Evolutionary conservation across 2,888 invertebrate genomes (phyloP).

Genomic region (Oeneis ivallda): DNA sequence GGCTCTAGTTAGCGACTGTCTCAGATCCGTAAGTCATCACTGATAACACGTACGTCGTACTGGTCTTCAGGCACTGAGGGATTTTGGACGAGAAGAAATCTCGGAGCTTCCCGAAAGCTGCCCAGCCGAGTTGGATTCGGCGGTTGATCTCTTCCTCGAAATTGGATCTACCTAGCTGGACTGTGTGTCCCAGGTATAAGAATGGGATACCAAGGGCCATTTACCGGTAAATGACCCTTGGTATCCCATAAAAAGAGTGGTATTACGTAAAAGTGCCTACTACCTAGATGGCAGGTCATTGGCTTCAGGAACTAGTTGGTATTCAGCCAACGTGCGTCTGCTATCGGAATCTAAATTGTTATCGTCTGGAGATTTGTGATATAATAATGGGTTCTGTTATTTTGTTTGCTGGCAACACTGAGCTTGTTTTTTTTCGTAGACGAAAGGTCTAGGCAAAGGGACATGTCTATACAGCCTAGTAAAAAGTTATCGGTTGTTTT

Average conservation of each 20-base stretch:
- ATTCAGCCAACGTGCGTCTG: slow-evolving; percentile 47
- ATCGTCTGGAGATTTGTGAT: slow-evolving; percentile 35
- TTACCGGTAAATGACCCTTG: slow-evolving; percentile 17
- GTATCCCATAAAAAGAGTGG: slow-evolving; percentile 19
- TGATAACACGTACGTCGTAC: no score
- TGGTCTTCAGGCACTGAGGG: no score
- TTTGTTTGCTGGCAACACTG: slow-evolving; percentile 30
- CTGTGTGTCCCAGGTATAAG: no score
- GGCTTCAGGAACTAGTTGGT: slow-evolving; percentile 47
- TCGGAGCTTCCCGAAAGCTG: no score
- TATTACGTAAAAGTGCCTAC: slow-evolving; percentile 28
- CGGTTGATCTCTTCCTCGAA: no score
- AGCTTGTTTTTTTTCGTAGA: not conserved
- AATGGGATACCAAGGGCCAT: no score
- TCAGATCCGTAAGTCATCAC: no score
- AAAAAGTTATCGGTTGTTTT: not conserved
- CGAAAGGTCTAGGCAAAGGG: not conserved
- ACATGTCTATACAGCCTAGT: not conserved
- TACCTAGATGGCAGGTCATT: slow-evolving; percentile 48
- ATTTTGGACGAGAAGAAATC: no score
- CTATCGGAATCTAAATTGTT: slow-evolving; percentile 46
- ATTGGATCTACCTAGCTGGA: no score
- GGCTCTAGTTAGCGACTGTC: no score
- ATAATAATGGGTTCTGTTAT: slow-evolving; percentile 29
- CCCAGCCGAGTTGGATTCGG: no score